phyloP scores from a whole-genome alignment of 2,888 invertebrate species.

The Hydrotaea cyrtoneurina region DNA sequence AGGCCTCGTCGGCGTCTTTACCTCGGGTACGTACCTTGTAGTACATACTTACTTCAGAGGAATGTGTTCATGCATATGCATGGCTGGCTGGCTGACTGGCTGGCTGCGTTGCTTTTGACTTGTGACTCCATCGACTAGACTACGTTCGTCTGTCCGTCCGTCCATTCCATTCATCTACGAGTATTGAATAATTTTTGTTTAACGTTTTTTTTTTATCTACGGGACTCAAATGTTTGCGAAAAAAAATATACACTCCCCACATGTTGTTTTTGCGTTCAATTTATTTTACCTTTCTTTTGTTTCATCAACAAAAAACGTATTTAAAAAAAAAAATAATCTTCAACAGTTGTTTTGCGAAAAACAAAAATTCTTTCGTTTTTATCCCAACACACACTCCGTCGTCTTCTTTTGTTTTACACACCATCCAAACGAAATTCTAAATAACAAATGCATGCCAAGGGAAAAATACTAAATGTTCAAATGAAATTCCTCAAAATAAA shows the following conservation, averaged over 20 bases:
- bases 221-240: neutral
- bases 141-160: conserved; percentile 1
- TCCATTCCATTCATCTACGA: neutral
- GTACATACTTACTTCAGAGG: neutral
- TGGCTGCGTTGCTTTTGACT: neutral
- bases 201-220: neutral
- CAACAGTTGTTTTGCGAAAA: conserved; percentile 1
- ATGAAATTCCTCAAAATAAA: neutral
- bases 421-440: neutral
- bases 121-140: neutral
- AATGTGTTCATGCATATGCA: neutral
- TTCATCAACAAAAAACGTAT: neutral
- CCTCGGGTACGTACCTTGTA: neutral
- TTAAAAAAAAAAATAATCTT: neutral
- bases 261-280: neutral
- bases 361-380: neutral
- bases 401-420: neutral
- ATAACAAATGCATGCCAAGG: neutral
- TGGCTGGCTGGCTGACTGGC: neutral
- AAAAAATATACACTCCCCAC: neutral
- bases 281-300: conserved; percentile 3
- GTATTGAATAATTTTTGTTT: neutral
- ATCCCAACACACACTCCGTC: too few relatives aligned
- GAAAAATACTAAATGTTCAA: neutral
- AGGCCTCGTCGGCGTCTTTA: neutral